Base-by-base conservation (phyloP, 2,888 invertebrate genomes). In the Silvanus unidentatus region DNA sequence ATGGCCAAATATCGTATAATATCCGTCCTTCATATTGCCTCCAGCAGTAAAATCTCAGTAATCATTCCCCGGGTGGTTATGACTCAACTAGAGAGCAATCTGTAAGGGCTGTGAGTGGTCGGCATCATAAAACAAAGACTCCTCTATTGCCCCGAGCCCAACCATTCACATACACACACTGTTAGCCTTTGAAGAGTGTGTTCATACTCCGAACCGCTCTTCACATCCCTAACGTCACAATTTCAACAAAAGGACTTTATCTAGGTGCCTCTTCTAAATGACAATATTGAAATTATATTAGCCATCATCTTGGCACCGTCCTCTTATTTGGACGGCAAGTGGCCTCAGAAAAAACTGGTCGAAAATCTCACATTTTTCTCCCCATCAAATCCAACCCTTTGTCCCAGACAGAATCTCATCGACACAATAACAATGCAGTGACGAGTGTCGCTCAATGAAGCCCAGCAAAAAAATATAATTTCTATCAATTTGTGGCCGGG, bases 21-120 rank as follows among this genome's bases (percentile, higher is more conserved):
- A 22, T 22, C 22, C 22, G 22, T 22, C 8, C 22, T 22, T 22
- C 22, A 22, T 22, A 22, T 22, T 39, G 53, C 52, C 53, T 42
- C 43, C 15, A 49, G 58, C 53, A 52, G 54, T 62, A 64, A 64
- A 64, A 63, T 60, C 59, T 58, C 58, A 45, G 63, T 61, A 63
- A 61, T 63, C 60, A 58, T 64, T 60, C 59, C 59, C 64, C 45
- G 45, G 59, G 55, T 58, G 60, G 62, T 65, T 64, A 63, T 63
- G 63, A 63, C 59, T 62, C 62, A 56, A 58, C 60, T 53, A 52
- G 62, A 60, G 64, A 32, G 32, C 32, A 32, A 32, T 32, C 60
- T 62, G 48, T 55, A 57, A 55, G 59, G 61, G 60, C 54, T 53
- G 50, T 56, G 60, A 60, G 62, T 63, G 62, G 62, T 51, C 59